phyloP scores from a whole-genome alignment of 1,140 invertebrate species.

The Anastrepha ludens region DNA sequence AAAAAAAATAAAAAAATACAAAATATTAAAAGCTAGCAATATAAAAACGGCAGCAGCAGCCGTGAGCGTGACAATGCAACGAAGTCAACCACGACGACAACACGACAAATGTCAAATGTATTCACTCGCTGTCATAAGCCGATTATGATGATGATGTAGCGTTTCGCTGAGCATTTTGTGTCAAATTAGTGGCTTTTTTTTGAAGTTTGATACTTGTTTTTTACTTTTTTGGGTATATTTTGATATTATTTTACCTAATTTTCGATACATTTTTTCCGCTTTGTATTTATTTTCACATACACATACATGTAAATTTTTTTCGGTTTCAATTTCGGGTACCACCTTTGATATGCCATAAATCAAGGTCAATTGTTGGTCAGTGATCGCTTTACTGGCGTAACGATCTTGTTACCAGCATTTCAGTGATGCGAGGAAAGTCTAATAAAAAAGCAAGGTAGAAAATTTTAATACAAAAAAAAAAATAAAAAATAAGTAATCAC shows the following conservation, averaged over 20 bases:
- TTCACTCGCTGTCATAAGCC: slow-evolving; percentile 24
- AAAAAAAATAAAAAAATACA: not conserved
- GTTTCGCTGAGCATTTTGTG: not conserved
- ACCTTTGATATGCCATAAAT: not conserved
- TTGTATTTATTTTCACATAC: not conserved
- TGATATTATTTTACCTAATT: not conserved
- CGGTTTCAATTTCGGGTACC: not conserved
- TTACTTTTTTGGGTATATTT: not conserved
- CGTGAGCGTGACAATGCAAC: not conserved
- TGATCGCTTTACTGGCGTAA: not conserved
- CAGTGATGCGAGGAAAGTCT: not conserved
- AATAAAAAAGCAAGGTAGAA: too few species aligned
- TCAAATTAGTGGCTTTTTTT: not conserved
- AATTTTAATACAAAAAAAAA: too few species aligned
- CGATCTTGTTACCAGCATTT: too few species aligned
- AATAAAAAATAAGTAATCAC: too few species aligned
- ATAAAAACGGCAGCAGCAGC: too few species aligned
- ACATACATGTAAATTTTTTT: not conserved
- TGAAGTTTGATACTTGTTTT: not conserved
- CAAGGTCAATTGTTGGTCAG: not conserved
- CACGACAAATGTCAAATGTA: slow-evolving; percentile 27
- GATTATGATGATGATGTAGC: slow-evolving; percentile 10
- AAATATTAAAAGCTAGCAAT: not conserved
- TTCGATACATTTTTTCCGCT: not conserved
- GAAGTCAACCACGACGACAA: not conserved